Base-by-base conservation (phyloP, 2,888 invertebrate genomes). In the Poecilobothrus nobilitatus region DNA sequence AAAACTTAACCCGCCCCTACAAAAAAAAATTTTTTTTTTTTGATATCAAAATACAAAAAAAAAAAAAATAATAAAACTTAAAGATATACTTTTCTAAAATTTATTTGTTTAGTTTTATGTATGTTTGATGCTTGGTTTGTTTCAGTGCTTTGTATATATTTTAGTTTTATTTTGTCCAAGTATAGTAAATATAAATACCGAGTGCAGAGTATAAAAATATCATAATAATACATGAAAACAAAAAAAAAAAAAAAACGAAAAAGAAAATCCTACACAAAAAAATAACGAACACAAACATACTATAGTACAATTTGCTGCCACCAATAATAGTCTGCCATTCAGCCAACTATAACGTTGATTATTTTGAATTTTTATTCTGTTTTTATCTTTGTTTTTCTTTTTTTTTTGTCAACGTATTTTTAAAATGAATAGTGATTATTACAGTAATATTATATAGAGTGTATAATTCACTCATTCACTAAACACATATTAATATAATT, bases 311-410 rank as follows among this genome's bases (percentile, higher is more conserved):
- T 53, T 53, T 53, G 53, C 53, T 53, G 53, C 53, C 53, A 53
- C 53, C 53, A 53, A 53, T 53, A 53, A 53, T 53, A 53, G 53
- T 53, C 15, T 53, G 53, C 53, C 53, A 15, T 53, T 53, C 53
- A 53, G 53, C 53, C 53, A 53, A 53, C 53, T 53, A 53, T 53
- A 53, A 53, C 53, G 53, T 53, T 15, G 53, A 53, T 53, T 27
- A 27, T 27, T 27, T 27, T 27, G 5, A 27, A 27, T 27, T 27
- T n/a, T 27, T 27, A 27, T 27, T 27, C 27, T 27, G 27, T 4
- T 27, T 27, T 27, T 27, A 5, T 27, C 3, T 27, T 27, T 4
- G 2, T 27, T 27, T 27, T 27, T 27, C 5, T 27, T 27, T 27
- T 27, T 27, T 27, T 53, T 53, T 12, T 44, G 44, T 44, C 44